phyloP scores from a whole-genome alignment of 1,140 invertebrate genomes.

The Bathynomus jamesi region DNA sequence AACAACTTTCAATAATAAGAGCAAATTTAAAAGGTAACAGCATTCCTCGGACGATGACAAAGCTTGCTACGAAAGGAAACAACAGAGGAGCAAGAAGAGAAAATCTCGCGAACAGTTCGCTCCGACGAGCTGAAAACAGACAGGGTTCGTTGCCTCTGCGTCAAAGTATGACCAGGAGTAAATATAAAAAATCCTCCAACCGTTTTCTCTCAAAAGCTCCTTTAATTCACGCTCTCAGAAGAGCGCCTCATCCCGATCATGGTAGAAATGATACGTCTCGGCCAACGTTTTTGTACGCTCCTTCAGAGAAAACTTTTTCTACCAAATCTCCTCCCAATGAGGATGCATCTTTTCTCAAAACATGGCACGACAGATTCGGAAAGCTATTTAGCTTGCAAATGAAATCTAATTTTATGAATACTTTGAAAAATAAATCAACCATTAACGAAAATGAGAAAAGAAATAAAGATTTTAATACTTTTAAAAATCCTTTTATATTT shows the following conservation, averaged over 20 bases:
- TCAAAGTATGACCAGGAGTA: neutral
- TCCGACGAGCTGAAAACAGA: neutral
- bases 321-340: neutral
- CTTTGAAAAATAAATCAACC: neutral
- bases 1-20: neutral
- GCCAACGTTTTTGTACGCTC: too few species aligned
- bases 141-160: neutral
- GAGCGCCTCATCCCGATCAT: neutral
- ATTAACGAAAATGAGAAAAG: neutral
- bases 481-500: neutral
- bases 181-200: neutral
- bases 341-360: neutral
- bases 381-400: too few species aligned
- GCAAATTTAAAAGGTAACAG: neutral
- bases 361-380: neutral
- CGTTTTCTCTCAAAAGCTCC: neutral
- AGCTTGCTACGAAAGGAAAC: too few species aligned
- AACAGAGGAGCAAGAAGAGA: neutral
- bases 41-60: too few species aligned
- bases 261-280: too few species aligned
- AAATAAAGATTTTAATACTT: neutral
- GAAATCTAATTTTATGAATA: too few species aligned
- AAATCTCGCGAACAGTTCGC: too few species aligned
- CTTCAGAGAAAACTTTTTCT: neutral
- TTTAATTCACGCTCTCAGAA: neutral